phyloP scores from a whole-genome alignment of 2,113 vertebrate species.

The Haplotaxodon microlepis region DNA sequence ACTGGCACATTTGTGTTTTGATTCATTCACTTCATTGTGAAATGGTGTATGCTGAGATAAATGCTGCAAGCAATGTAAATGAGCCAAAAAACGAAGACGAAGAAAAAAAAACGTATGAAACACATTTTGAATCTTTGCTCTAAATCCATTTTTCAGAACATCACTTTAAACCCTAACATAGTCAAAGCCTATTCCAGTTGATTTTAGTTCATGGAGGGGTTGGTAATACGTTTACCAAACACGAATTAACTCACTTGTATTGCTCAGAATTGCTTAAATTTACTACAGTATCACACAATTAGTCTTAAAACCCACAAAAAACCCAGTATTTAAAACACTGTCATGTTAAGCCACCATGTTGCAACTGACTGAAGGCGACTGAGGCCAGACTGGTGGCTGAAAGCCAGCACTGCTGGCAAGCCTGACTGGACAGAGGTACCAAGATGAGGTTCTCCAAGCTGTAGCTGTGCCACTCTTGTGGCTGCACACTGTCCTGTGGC shows the following conservation, averaged over 20 bases:
- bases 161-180: background rate
- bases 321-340: background rate
- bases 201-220: background rate
- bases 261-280: background rate
- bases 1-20: background rate
- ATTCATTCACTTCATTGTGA: background rate
- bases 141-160: background rate
- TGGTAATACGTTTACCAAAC: background rate
- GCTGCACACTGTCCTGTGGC: background rate
- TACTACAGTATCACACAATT: background rate
- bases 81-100: background rate
- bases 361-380: background rate
- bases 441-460: background rate
- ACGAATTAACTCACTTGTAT: background rate
- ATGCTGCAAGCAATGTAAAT: background rate
- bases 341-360: background rate
- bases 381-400: background rate
- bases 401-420: background rate
- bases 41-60: background rate
- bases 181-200: background rate
- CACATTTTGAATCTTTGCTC: background rate
- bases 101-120: background rate
- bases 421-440: background rate
- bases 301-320: background rate
- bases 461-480: background rate